phyloP scores from a whole-genome alignment of 2,888 invertebrate genomes.

The Ommatoiulus sabulosus region DNA sequence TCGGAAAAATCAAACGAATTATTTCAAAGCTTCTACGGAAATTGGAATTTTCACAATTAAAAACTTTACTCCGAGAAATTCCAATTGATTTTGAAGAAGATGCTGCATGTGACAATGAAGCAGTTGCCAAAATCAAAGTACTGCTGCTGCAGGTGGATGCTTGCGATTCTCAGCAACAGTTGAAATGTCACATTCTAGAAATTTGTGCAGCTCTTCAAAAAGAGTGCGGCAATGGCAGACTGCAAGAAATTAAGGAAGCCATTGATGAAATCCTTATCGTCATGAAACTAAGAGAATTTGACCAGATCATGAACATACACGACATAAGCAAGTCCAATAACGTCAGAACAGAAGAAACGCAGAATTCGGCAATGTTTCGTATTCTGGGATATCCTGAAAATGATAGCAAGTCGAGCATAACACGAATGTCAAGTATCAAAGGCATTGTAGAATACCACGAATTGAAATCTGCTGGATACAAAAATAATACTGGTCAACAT shows the following conservation, averaged over 20 bases:
- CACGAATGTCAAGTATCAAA: neutral
- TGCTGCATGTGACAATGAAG: neutral
- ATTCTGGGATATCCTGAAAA: neutral
- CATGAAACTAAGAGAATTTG: neutral
- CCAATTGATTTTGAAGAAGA: neutral
- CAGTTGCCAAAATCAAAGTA: neutral
- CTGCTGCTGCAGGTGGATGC: neutral
- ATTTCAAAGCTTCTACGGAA: neutral
- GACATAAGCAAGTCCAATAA: neutral
- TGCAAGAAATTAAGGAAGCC: neutral
- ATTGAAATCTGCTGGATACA: neutral
- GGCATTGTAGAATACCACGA: neutral
- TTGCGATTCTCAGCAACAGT: neutral
- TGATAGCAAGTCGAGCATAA: neutral
- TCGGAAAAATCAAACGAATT: constrained; percentile 5
- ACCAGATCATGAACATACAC: neutral
- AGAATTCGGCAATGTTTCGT: neutral
- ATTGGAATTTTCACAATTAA: neutral
- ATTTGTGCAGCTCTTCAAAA: neutral
- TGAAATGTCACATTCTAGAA: neutral
- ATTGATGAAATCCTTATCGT: neutral
- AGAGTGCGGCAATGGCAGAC: neutral
- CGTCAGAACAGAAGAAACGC: neutral
- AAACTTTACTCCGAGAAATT: neutral
- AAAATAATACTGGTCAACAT: neutral